Base-by-base conservation (phyloP, 2,113 vertebrate genomes). In the Columbina picui region DNA sequence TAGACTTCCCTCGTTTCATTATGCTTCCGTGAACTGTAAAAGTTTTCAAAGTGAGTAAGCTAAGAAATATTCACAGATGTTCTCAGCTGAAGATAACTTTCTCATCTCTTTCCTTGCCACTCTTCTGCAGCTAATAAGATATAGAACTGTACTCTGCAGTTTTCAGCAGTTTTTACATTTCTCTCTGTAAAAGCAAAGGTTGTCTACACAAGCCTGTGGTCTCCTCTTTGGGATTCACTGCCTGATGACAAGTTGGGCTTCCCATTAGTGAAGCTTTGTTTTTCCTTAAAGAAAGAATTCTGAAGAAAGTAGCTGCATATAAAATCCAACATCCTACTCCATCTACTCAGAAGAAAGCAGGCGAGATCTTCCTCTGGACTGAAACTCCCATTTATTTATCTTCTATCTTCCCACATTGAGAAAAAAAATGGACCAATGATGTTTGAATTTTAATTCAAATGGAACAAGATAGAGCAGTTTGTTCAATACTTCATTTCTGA, bases 1-100 rank as follows among this genome's bases (percentile, higher is more conserved):
- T 49, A 82, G 34, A 67, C 45, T 89, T 96, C 43, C 60, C 49
- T 93, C 12, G 23, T 94, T 90, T 94, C 78, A 84, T 93, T 85
- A 91, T 84, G 17, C 15, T 80, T 90, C 75, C 85, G 50, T 88
- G 68, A 93, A 92, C 73, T 71, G 64, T 43, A 69, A 26, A 53
- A 27, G 18, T 74, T 94, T 95, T 93, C 60, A 80, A 67, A 90
- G 84, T 74, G 76, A 91, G 20, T 57, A 52, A 23, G 23, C 52
- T 87, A 53, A 55, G 57, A 87, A 94, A 88, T 94, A 94, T 83
- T 90, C 45, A 86, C 26, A 59, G 52, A 63, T 69, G 43, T 75
- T 87, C 36, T 92, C 32, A 60, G 61, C 26, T 77, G 68, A 82
- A 60, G 14, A 71, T 68, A 87, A 74, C 50, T 77, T 87, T n/a